These are phyloP conservation scores for Emydocephalus ijimae DNA, from an alignment of 2,113 vertebrate species.

Conservation along the genomic window DNA sequence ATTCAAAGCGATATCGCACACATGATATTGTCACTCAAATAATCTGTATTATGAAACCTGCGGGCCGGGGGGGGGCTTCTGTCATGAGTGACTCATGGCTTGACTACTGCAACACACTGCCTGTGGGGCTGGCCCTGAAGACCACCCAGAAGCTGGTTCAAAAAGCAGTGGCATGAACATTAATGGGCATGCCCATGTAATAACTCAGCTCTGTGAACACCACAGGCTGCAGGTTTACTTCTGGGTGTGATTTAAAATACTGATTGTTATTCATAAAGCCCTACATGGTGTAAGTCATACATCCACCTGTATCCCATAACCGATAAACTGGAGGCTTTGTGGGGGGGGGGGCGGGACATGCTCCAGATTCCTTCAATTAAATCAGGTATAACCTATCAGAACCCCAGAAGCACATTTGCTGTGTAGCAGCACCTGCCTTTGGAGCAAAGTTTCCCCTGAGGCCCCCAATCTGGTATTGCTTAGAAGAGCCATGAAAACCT, in stretches of 20 bases:
- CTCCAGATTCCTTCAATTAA: neutral
- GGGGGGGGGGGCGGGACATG: neutral
- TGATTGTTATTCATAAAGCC: neutral
- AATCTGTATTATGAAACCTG: neutral
- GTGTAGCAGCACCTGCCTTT: neutral
- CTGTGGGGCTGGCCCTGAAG: neutral
- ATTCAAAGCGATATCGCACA: neutral
- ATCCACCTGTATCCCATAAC: neutral
- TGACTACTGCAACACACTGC: neutral
- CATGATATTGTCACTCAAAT: neutral
- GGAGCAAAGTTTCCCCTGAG: neutral
- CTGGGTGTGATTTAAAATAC: neutral
- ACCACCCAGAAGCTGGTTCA: neutral
- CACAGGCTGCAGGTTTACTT: neutral
- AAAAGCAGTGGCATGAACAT: neutral
- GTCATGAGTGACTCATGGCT: neutral
- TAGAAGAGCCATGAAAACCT: neutral
- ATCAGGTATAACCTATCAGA: neutral
- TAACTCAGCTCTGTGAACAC: neutral
- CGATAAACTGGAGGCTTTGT: too few species aligned
- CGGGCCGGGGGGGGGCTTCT: neutral
- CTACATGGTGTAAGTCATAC: neutral
- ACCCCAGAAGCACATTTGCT: neutral
- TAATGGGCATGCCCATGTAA: neutral
- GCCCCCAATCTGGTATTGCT: neutral